Base-by-base conservation (phyloP, 2,888 invertebrate species). In the Graphium colonna region DNA sequence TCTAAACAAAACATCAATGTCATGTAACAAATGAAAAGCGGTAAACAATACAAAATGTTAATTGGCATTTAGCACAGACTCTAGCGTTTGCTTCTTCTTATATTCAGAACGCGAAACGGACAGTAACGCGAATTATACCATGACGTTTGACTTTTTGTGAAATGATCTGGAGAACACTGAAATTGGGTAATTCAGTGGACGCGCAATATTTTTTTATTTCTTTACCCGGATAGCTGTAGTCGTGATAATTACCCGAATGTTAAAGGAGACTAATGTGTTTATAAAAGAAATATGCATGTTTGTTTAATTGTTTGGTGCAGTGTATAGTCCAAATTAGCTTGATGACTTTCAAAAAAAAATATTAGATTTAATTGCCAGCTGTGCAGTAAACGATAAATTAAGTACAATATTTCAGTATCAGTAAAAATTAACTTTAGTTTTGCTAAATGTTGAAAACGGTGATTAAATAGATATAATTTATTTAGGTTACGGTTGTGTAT, bases 1-100 rank as follows among this genome's bases (percentile, higher is more conserved):
- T 82, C 82, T 84, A 87, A 82, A 87, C 87, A 82, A 88, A 88
- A 77, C 77, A 80, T 77, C 88, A 88, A 88, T 88, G 89, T 85
- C 88, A 75, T 75, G 76, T 73, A 80, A 73, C 73, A 73, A 68
- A 69, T 82, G 82, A 86, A 87, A 78, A 82, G 82, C 61, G 68
- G 68, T 63, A 58, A 77, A 88, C 86, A 89, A 88, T 86, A 75
- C 21, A 82, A 82, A 78, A 88, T 87, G 88, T 63, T 76, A 87
- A 88, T 88, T 69, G 73, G 67, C 68, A 82, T 85, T 84, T 82
- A 73, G 75, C 76, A 72, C 81, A 71, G 73, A 64, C 72, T 74
- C 65, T 65, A 64, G 18, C 57, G 59, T 65, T 75, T 76, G 67
- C 70, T 65, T 66, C 65, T 75, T n/a, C 72, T 62, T 56, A 74